Base-by-base conservation (phyloP, 1,140 invertebrate species). In the Rhynchophorus ferrugineus region DNA sequence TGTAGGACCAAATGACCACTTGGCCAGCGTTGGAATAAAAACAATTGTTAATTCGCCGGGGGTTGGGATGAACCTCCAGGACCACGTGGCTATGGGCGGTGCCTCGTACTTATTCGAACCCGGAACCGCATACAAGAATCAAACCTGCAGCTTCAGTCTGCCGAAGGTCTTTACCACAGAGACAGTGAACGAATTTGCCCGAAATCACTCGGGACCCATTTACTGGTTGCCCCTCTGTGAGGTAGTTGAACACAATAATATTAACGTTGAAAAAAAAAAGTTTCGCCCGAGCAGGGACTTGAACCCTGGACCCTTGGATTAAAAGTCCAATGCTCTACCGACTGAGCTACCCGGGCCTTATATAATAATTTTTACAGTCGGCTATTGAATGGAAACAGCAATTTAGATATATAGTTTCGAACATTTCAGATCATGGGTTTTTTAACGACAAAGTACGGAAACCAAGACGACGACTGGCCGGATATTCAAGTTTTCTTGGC, bases 301-400 rank as follows among this genome's bases (percentile, higher is more conserved):
- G 81, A 82, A 83, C 80, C 79, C 79, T 81, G 78, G 79, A 82
- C 80, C 80, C 79, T 81, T 80, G 80, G 79, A 81, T 82, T 82
- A 82, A 82, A 81, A 83, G 79, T 81, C 79, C 80, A 80, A 82
- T 80, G 80, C 80, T 81, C 79, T 82, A 82, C 80, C 80, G 78
- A 82, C 79, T 83, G 81, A 83, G 80, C 80, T 83, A 83, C 78
- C 79, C 80, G 78, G 81, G 81, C 81, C n/a, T n/a, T n/a, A n/a
- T n/a, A n/a, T n/a, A n/a, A n/a, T n/a, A n/a, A n/a, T n/a, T n/a
- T n/a, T n/a, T n/a, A n/a, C n/a, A n/a, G n/a, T n/a, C n/a, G n/a
- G n/a, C n/a, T n/a, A n/a, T n/a, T n/a, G n/a, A n/a, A n/a, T n/a
- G n/a, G n/a, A n/a, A n/a, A n/a, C n/a, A n/a, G n/a, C n/a, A n/a